phyloP scores from a whole-genome alignment of 2,888 invertebrate genomes.

The Tortrix viridana region DNA sequence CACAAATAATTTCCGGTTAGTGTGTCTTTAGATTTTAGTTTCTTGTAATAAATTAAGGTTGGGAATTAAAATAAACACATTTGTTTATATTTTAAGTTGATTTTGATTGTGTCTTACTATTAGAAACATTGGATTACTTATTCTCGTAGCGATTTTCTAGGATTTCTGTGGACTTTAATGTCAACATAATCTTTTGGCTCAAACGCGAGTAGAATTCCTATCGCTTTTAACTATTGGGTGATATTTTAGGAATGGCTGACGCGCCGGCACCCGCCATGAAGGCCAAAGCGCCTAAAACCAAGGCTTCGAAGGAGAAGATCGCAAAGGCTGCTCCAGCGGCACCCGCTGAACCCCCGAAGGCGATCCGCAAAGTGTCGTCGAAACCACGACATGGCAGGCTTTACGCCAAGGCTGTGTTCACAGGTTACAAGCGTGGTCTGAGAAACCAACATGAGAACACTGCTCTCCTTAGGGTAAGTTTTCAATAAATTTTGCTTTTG shows the following conservation, averaged over 20 bases:
- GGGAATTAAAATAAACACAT: conserved; percentile 50
- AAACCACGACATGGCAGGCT: conserved; percentile 91
- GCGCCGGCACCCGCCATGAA: conserved; percentile 81
- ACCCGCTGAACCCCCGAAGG: conserved; percentile 80
- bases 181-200: conserved; percentile 76
- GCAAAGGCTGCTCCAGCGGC: conserved; percentile 82
- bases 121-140: conserved; percentile 54
- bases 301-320: conserved; percentile 84
- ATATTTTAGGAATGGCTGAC: conserved; percentile 86
- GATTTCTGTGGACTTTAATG: conserved; percentile 65
- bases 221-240: conserved; percentile 46
- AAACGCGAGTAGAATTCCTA: conserved; percentile 43
- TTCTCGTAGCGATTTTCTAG: conserved; percentile 53
- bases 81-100: conserved; percentile 39
- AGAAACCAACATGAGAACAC: conserved; percentile 99
- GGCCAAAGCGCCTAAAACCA: conserved; percentile 82
- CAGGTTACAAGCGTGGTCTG: conserved; percentile 97
- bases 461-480: conserved; percentile 91
- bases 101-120: conserved; percentile 32
- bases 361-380: conserved; percentile 77
- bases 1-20: conserved; percentile 71
- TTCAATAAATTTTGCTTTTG: neutral
- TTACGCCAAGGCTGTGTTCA: conserved; percentile 99
- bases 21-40: conserved; percentile 54
- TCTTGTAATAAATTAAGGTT: conserved; percentile 42